Conservation (phyloP, 2,797 vertebrate genomes). For the Spea hammondii region DNA sequence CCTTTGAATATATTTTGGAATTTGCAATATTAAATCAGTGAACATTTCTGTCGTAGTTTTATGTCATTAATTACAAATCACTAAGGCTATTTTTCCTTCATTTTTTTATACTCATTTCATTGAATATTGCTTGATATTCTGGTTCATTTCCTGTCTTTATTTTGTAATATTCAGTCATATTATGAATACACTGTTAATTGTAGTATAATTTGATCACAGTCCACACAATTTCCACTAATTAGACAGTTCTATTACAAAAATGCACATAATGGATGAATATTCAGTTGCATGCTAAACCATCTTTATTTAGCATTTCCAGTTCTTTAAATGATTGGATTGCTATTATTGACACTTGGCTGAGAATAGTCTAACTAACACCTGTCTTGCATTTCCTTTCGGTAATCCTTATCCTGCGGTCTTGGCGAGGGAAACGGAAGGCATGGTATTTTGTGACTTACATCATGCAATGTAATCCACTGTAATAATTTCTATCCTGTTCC, state of each 20-base stretch:
- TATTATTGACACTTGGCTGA: conserved; percentile 31
- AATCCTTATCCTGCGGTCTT: background rate
- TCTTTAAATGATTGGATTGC: conserved; percentile 23
- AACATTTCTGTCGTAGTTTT: too few relatives aligned
- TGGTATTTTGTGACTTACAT: conserved; percentile 7
- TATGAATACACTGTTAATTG: conserved; percentile 32
- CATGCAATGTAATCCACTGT: conserved; percentile 17
- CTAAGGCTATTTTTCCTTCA: too few relatives aligned
- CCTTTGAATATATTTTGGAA: too few relatives aligned
- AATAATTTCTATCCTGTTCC: conserved; percentile 6
- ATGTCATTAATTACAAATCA: too few relatives aligned
- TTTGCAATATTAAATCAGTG: too few relatives aligned
- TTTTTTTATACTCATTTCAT: background rate
- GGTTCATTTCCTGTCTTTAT: conserved; percentile 19
- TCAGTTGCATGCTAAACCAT: conserved; percentile 15
- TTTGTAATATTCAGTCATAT: conserved; percentile 4
- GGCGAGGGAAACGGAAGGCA: conserved; percentile 5
- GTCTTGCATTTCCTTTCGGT: conserved; percentile 16
- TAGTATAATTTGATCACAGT: conserved; percentile 22
- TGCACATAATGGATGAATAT: conserved; percentile 25
- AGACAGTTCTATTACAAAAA: conserved; percentile 26
- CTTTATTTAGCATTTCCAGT: background rate
- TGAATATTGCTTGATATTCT: background rate
- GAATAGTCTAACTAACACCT: conserved; percentile 31
- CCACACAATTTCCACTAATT: conserved; percentile 34